These are phyloP conservation scores for Drosophila paulistorum DNA, from an alignment of 1,140 invertebrate species.

Conservation along the genomic window DNA sequence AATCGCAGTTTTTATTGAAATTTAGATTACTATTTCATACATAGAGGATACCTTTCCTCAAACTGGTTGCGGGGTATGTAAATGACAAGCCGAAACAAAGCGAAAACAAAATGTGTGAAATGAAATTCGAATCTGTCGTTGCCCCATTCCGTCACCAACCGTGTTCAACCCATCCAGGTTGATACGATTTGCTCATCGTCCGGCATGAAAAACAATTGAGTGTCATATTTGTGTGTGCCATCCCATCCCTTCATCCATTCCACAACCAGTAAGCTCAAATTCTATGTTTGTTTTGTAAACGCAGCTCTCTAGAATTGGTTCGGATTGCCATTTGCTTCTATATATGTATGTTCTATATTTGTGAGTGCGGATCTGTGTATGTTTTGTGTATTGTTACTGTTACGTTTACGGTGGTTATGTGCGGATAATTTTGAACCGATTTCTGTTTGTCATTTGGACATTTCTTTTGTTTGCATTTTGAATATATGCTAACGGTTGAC, in stretches of 20 bases:
- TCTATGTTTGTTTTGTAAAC: constrained; percentile 59
- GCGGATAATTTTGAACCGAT: constrained; percentile 64
- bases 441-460: constrained; percentile 50
- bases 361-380: neutral
- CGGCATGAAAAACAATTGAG: constrained; percentile 69
- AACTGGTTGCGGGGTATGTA: neutral
- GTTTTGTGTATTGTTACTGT: neutral
- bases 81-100: constrained; percentile 42
- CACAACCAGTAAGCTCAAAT: constrained; percentile 12
- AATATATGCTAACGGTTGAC: constrained; percentile 37
- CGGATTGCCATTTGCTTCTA: constrained; percentile 3
- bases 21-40: too few species aligned
- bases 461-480: constrained; percentile 47
- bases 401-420: constrained; percentile 35
- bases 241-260: neutral
- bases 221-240: constrained; percentile 70
- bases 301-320: constrained; percentile 32
- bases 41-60: neutral
- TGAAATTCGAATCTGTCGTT: constrained; percentile 65
- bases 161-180: constrained; percentile 33
- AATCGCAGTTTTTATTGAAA: too few species aligned
- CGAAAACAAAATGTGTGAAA: constrained; percentile 68
- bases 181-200: constrained; percentile 43
- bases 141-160: neutral
- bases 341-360: neutral